Conservation (phyloP, 2,888 invertebrate species). For the Horisme vitalbata region DNA sequence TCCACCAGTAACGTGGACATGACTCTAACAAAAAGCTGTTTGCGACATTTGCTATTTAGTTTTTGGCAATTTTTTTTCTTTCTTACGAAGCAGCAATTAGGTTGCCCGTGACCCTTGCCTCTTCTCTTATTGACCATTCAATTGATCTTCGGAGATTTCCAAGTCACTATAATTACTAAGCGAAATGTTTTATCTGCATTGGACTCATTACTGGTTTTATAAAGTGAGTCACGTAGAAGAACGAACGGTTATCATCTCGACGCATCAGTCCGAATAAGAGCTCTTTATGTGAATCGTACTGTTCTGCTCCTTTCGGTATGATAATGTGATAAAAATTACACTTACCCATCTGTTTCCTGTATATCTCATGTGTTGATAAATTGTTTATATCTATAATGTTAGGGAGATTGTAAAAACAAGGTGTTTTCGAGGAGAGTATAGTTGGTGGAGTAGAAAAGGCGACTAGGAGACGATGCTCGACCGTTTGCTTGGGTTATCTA, state of each 20-base stretch:
- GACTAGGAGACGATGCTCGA: slow-evolving; percentile 69
- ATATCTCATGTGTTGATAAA: slow-evolving; percentile 1
- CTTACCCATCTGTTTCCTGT: background rate
- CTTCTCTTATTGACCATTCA: slow-evolving; percentile 70
- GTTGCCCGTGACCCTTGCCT: slow-evolving; percentile 68
- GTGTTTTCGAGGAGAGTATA: too few species aligned
- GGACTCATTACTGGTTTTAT: slow-evolving; percentile 7
- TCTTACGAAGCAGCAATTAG: slow-evolving; percentile 60
- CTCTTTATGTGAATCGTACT: slow-evolving; percentile 11
- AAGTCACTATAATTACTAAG: slow-evolving; percentile 43
- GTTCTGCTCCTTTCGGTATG: slow-evolving; percentile 2
- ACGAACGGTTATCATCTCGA: slow-evolving; percentile 13
- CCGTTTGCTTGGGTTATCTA: slow-evolving; percentile 73
- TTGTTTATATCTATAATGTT: too few species aligned
- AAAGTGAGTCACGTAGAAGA: slow-evolving; percentile 24
- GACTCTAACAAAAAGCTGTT: slow-evolving; percentile 27
- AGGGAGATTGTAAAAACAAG: too few species aligned
- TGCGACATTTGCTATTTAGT: slow-evolving; percentile 17
- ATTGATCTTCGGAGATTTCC: slow-evolving; percentile 70
- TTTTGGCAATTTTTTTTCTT: slow-evolving; percentile 49
- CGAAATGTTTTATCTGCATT: slow-evolving; percentile 26
- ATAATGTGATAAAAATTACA: slow-evolving; percentile 2
- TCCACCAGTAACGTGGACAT: slow-evolving; percentile 43
- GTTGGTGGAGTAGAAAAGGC: slow-evolving; percentile 49
- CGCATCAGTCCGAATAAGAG: slow-evolving; percentile 6